Evolutionary conservation across 2,888 invertebrate species (phyloP).

Genomic region (Pseudococcus jackbeardsleyi): DNA sequence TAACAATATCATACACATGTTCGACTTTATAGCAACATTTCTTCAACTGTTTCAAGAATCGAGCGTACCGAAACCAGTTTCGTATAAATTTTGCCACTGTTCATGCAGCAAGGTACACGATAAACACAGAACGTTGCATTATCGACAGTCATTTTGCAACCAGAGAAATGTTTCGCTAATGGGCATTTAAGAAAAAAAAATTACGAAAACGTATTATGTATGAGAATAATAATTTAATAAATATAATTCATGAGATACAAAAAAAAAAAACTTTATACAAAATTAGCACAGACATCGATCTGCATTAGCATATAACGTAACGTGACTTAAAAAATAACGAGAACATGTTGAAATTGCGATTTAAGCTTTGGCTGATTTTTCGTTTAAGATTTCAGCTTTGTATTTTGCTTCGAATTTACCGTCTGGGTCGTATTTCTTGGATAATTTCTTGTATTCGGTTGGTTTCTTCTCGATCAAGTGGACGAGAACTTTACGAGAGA

Average conservation of each 20-base stretch:
- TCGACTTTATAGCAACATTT: background rate
- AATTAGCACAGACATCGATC: constrained; percentile 6
- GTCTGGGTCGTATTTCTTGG: constrained; percentile 67
- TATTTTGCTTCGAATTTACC: constrained; percentile 66
- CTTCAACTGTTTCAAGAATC: constrained; percentile 5
- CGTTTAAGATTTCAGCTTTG: constrained; percentile 40
- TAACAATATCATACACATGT: background rate
- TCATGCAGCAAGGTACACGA: background rate
- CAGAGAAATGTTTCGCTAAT: constrained; percentile 36
- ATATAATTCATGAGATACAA: constrained; percentile 46
- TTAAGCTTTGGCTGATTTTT: constrained; percentile 39
- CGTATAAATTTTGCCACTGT: constrained; percentile 10
- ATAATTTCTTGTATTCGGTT: constrained; percentile 66
- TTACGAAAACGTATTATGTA: constrained; percentile 45
- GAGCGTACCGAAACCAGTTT: background rate
- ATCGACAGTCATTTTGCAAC: constrained; percentile 19
- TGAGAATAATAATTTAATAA: constrained; percentile 55
- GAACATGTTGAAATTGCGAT: background rate
- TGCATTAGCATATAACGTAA: background rate
- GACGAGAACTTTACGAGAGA: constrained; percentile 66
- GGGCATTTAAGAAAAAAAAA: constrained; percentile 20
- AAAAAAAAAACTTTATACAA: constrained; percentile 25
- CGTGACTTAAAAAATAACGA: constrained; percentile 23
- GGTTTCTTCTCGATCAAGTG: constrained; percentile 67
- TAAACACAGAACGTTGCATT: background rate